phyloP scores from a whole-genome alignment of 53 echinoderm and acorn worm species.

The Henricia sp. region DNA sequence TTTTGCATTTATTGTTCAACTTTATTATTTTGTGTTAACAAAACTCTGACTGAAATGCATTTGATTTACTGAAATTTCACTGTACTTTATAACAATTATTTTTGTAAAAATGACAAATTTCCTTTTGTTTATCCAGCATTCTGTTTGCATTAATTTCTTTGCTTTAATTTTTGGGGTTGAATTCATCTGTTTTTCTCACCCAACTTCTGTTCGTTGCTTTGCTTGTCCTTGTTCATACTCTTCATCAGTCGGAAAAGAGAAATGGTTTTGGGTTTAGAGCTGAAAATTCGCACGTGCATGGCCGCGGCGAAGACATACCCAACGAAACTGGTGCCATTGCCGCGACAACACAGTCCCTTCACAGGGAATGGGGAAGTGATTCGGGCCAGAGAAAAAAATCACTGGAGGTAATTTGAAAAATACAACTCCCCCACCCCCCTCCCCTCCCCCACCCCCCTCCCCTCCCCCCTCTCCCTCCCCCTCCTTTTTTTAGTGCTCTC shows the following conservation, averaged over 20 bases:
- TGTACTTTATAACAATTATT: background rate
- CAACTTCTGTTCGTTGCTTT: slow-evolving; percentile 34
- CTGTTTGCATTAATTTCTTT: background rate
- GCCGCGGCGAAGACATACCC: slow-evolving; percentile 29
- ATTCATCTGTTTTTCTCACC: slow-evolving; percentile 19
- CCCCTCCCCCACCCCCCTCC: background rate
- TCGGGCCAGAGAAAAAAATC: slow-evolving; percentile 42
- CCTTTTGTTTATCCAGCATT: background rate
- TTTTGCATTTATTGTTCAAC: too few relatives aligned
- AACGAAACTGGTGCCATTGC: slow-evolving; percentile 38
- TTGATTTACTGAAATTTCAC: too few relatives aligned
- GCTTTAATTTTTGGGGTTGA: background rate
- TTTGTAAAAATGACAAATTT: background rate
- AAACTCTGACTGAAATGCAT: too few relatives aligned
- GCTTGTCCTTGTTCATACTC: background rate
- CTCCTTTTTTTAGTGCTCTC: background rate
- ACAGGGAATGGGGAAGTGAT: slow-evolving; percentile 35
- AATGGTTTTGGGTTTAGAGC: slow-evolving; percentile 54
- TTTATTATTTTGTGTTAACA: too few relatives aligned
- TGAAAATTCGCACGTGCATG: slow-evolving; percentile 57
- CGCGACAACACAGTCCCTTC: slow-evolving; percentile 36
- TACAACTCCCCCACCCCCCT: background rate
- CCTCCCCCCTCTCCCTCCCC: background rate
- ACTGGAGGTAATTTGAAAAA: slow-evolving; percentile 28
- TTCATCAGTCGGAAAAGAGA: slow-evolving; percentile 36